Percentiles rank a stretch among this genome's conserved stretches.
Evolutionary conservation across 2,113 vertebrate genomes (phyloP).

Genomic region (Smithornis capensis): DNA sequence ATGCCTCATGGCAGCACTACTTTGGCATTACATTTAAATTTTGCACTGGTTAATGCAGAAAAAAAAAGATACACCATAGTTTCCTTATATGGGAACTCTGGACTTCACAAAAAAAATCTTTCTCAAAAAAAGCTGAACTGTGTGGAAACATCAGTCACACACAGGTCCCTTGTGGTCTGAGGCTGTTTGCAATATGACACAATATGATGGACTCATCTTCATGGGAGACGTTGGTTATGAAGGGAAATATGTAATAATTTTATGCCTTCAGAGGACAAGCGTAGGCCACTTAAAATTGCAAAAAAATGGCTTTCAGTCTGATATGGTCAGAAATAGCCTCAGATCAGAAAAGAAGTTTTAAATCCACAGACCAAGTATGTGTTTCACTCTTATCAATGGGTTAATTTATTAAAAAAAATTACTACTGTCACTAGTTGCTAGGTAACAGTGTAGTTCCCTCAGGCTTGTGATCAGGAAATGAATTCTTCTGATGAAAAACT

Average conservation of each 20-base stretch:
- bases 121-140: not conserved
- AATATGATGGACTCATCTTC: not conserved
- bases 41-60: slow-evolving; percentile 7
- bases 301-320: not conserved
- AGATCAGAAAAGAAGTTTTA: not conserved
- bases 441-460: slow-evolving; percentile 5
- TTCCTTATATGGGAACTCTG: not conserved
- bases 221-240: not conserved
- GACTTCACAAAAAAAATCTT: not conserved
- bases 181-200: not conserved
- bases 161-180: not conserved
- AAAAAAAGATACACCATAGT: not conserved
- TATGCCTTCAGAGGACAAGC: not conserved
- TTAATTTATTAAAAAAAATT: slow-evolving; percentile 20
- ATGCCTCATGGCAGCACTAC: not conserved
- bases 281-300: not conserved
- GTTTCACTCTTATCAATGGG: not conserved
- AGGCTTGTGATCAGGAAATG: not conserved
- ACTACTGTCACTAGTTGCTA: slow-evolving; percentile 28
- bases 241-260: not conserved
- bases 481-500: slow-evolving; percentile 12
- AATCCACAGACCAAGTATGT: not conserved
- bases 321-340: not conserved
- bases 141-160: not conserved
- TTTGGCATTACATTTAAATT: slow-evolving; percentile 11